phyloP scores from a whole-genome alignment of 2,888 invertebrate species.

The Leuctra nigra region DNA sequence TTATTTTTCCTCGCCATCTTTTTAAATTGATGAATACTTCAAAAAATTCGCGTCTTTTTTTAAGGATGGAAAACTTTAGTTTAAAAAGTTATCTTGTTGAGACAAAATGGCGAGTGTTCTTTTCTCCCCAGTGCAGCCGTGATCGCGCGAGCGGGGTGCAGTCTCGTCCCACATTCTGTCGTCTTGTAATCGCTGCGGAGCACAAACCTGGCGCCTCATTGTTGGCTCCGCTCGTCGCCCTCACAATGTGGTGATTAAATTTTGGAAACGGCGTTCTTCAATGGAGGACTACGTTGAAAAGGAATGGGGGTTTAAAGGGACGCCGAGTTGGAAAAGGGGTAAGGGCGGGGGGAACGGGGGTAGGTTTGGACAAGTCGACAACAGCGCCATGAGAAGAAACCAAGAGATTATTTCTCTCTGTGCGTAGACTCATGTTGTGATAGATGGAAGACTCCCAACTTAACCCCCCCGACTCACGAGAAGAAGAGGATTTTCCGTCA shows the following conservation, averaged over 20 bases:
- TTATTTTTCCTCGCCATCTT: too few species aligned
- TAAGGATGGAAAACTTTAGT: too few species aligned
- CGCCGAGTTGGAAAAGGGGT: not conserved
- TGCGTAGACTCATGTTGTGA: not conserved
- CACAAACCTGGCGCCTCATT: not conserved
- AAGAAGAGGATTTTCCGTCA: too few species aligned
- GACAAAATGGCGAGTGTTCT: too few species aligned
- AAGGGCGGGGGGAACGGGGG: not conserved
- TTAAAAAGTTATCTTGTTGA: too few species aligned
- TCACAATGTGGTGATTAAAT: conserved; percentile 26
- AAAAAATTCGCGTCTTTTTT: too few species aligned
- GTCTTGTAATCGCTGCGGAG: not conserved
- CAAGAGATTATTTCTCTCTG: conserved; percentile 9
- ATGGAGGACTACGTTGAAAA: not conserved
- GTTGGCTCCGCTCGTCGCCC: conserved; percentile 8
- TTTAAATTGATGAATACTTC: too few species aligned
- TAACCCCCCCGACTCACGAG: too few species aligned
- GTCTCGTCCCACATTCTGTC: not conserved
- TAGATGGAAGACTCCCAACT: conserved; percentile 7
- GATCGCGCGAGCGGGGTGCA: not conserved
- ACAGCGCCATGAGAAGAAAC: not conserved
- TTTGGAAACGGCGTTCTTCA: conserved; percentile 11
- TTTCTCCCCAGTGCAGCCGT: too few species aligned
- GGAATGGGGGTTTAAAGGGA: not conserved
- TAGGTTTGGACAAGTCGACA: conserved; percentile 16